Percentiles rank a stretch among this genome's conserved stretches.
Conservation (phyloP, 1,140 invertebrate genomes). For the Forficula auricularia region DNA sequence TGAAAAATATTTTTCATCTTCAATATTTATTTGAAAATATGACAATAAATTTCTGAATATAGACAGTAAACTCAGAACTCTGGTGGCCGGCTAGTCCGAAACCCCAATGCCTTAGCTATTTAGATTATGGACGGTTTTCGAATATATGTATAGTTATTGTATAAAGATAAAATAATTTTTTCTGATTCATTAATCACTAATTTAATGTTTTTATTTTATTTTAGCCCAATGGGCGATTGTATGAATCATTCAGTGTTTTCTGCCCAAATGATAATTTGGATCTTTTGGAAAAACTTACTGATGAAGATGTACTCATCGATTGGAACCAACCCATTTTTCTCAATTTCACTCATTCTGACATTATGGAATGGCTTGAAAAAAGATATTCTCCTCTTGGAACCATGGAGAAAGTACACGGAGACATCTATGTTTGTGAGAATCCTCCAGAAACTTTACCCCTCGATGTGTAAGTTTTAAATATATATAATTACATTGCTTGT, state of each 20-base stretch:
- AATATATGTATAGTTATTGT: no score
- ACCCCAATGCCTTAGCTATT: no score
- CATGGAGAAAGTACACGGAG: slow-evolving; percentile 54
- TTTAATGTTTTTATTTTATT: slow-evolving; percentile 20
- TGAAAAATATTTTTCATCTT: no score
- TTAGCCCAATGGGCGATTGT: slow-evolving; percentile 53
- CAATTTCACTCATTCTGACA: slow-evolving; percentile 60
- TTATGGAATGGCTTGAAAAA: slow-evolving; percentile 49
- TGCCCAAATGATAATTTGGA: slow-evolving; percentile 56
- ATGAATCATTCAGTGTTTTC: slow-evolving; percentile 66
- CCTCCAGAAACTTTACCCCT: slow-evolving; percentile 32
- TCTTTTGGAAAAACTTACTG: slow-evolving; percentile 42
- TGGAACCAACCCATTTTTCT: slow-evolving; percentile 59
- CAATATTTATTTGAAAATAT: no score
- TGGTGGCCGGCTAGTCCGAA: no score
- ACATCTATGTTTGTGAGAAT: slow-evolving; percentile 51
- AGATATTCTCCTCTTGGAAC: slow-evolving; percentile 41
- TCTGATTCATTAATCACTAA: no score
- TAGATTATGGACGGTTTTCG: no score
- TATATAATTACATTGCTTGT: no score
- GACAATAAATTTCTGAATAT: no score
- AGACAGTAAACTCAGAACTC: no score
- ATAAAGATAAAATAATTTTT: no score
- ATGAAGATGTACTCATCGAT: slow-evolving; percentile 56
- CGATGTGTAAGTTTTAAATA: slow-evolving; percentile 31